These are phyloP conservation scores for Platycheirus albimanus DNA, from an alignment of 2,888 invertebrate species.

Conservation along the genomic window DNA sequence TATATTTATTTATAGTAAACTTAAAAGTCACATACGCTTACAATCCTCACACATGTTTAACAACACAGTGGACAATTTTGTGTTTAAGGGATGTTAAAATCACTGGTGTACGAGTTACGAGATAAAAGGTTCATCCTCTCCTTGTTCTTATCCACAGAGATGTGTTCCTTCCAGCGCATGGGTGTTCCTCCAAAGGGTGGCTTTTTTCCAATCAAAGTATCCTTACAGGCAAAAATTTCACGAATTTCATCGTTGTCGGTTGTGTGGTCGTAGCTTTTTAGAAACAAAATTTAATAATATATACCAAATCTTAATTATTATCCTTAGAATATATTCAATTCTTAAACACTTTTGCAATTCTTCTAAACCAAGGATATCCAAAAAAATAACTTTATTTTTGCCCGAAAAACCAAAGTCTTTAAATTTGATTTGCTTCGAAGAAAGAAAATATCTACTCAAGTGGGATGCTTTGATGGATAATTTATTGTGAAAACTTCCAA, in stretches of 20 bases:
- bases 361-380: conserved; percentile 19
- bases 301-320: conserved; percentile 54
- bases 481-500: conserved; percentile 55
- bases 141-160: conserved; percentile 21
- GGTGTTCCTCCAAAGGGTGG: conserved; percentile 69
- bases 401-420: conserved; percentile 19
- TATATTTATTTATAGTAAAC: conserved; percentile 74
- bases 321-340: conserved; percentile 29
- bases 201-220: conserved; percentile 62
- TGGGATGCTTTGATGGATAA: conserved; percentile 59
- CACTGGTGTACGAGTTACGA: conserved; percentile 21
- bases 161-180: conserved; percentile 70
- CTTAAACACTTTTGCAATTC: conserved; percentile 7
- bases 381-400: conserved; percentile 31
- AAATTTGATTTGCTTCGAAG: conserved; percentile 62
- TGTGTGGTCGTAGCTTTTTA: conserved; percentile 79
- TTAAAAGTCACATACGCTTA: conserved; percentile 64
- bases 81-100: conserved; percentile 54
- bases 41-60: conserved; percentile 52
- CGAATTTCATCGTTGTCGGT: conserved; percentile 82
- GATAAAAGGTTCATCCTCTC: conserved; percentile 70
- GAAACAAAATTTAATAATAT: conserved; percentile 75
- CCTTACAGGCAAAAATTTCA: conserved; percentile 78
- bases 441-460: conserved; percentile 29
- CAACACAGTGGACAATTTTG: conserved; percentile 30